A percentile compares a stretch with the other conserved stretches of the same genome.
Conservation (phyloP, 2,113 vertebrate genomes). For the Orthonyx spaldingii region DNA sequence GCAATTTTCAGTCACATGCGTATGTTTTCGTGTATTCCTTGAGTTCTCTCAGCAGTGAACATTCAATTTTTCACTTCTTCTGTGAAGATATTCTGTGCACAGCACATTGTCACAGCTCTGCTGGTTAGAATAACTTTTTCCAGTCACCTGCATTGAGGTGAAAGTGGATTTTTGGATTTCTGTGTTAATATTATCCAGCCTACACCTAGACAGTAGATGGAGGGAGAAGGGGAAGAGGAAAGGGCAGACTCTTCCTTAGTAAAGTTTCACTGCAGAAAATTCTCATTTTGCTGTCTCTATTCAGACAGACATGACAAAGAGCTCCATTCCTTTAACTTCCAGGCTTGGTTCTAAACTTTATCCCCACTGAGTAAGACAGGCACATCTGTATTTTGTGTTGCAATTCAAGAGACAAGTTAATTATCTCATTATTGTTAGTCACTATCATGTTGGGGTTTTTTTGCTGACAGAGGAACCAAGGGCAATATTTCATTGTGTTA, state of each 20-base stretch:
- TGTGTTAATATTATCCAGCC: not conserved
- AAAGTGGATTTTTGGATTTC: not conserved
- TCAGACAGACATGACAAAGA: not conserved
- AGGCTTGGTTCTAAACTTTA: not conserved
- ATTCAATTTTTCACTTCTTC: not conserved
- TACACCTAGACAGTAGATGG: not conserved
- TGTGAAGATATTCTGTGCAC: not conserved
- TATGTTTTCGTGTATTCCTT: not conserved
- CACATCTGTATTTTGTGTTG: not conserved
- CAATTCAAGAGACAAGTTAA: not conserved
- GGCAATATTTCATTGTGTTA: not conserved
- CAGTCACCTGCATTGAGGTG: not conserved
- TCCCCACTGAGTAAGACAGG: not conserved
- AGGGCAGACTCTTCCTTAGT: not conserved
- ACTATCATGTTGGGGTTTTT: accelerated
- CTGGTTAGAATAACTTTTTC: not conserved
- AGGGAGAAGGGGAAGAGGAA: not conserved
- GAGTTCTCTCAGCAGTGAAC: not conserved
- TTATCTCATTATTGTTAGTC: not conserved
- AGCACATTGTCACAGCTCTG: not conserved
- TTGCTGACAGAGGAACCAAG: not conserved
- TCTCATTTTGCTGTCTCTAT: accelerated
- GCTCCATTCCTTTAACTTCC: not conserved
- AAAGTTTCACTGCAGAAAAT: not conserved
- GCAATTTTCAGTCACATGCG: not conserved